Base-by-base conservation (phyloP, 2,113 vertebrate genomes). In the Pholis gunnellus region DNA sequence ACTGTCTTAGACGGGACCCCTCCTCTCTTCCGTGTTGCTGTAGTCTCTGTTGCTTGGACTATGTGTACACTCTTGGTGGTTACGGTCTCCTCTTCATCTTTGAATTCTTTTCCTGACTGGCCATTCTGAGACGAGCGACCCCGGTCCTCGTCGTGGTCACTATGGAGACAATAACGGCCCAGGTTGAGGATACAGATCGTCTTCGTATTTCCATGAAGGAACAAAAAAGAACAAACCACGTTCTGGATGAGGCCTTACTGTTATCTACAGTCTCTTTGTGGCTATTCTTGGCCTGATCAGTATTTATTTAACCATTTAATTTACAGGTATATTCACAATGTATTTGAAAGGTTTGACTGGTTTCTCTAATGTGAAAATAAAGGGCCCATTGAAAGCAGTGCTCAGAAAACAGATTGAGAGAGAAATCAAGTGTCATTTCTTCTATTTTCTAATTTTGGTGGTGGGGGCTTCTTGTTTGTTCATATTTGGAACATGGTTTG, bases 61-160 rank as follows among this genome's bases (percentile, higher is more conserved):
- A 98, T 97, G 40, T 97, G 96, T 85, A 98, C 95, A 66, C 97
- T 97, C 95, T 98, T 98, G 20, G 97, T 97, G 25, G 97, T 98
- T 82, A 98, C 97, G 0, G 96, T 98, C 85, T 99, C 98, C 79
- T 99, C 98, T 86, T 98, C 97, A 81, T 99, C 98, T 96, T 98
- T 99, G 89, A 98, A 99, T 87, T 98, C 97, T 89, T 95, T 96
- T 87, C 95, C 96, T 48, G 91, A 56, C 71, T 93, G 89, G 15
- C 95, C 95, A 89, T 97, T 97, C 89, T 96, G 95, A 10, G 96
- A 94, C 36, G 96, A 94, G 57, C 94, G 95, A 78, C 96, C 93
- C 5, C 90, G 73, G 9, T 96, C 93, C 95, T 96, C 98, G 78
- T 99, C 98, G 0, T 95, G 95, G 92, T 99, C 98, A 87, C 98